Base-by-base conservation (phyloP, 2,797 vertebrate genomes). In the Melopsittacus undulatus region DNA sequence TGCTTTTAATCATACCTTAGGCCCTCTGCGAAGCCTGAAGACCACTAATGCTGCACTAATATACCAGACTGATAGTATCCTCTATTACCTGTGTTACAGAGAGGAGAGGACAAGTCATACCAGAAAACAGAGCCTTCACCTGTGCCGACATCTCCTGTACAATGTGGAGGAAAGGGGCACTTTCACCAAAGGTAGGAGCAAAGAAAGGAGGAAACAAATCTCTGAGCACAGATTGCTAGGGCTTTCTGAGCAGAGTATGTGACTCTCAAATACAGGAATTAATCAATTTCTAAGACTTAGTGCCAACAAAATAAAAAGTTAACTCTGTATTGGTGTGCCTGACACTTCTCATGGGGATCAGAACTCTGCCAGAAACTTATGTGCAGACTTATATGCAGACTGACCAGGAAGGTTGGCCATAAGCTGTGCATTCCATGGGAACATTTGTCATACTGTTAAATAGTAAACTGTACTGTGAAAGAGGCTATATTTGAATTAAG, bases 361-460 rank as follows among this genome's bases (percentile, higher is more conserved):
- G 56, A 70, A 48, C 2, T 30, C 42, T 84, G 18, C 4, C 9
- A 30, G 62, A 78, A 87, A 11, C 4, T 16, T 16, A 24, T 4
- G 3, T n/a, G 13, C 1, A 1, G 22, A 3, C 5, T 42, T 42
- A 7, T 22, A 20, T 27, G 5, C 9, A 19, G 42, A 5, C 14
- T 22, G 29, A 24, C 7, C 63, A 63, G n/a, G 30, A 88, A 77
- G 29, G 43, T 62, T 1, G 6, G 13, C 8, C 2, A 0, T 70
- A 34, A 80, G 2, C 19, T 66, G 26, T 74, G 13, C 63, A 11
- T 72, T 85, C 18, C 16, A 15, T 1, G 0, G n/a, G 26, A 94
- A 62, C 13, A 26, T 22, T 76, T 75, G 45, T 78, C n/a, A 12
- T 30, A 9, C 10, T 87, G 59, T 45, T 79, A 68, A 68, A 68